These are phyloP conservation scores for Xiphias gladius DNA, from an alignment of 2,113 vertebrate species.

Conservation along the genomic window DNA sequence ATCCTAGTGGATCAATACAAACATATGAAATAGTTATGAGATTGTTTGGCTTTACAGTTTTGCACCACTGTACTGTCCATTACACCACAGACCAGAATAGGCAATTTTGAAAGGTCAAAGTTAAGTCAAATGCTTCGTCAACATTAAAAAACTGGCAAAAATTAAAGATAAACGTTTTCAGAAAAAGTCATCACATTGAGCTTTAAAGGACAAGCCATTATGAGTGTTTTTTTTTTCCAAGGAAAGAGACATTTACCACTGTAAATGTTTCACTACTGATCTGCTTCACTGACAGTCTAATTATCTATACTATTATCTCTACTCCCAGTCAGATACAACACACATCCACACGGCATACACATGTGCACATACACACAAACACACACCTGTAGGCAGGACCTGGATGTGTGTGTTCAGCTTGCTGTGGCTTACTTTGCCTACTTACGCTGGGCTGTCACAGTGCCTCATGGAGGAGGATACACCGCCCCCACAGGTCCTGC, in stretches of 20 bases:
- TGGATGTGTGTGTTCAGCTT: constrained; percentile 86
- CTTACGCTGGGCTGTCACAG: constrained; percentile 99
- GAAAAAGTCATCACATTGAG: neutral
- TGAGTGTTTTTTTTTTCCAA: neutral
- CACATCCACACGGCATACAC: constrained; percentile 26
- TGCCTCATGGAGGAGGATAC: constrained; percentile 98
- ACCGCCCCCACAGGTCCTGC: constrained; percentile 97
- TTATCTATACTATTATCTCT: constrained; percentile 26
- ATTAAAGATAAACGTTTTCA: neutral
- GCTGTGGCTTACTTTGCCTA: constrained; percentile 99
- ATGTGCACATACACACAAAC: constrained; percentile 51
- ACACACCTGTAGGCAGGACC: constrained; percentile 73
- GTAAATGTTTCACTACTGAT: constrained; percentile 13
- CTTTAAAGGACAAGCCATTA: neutral
- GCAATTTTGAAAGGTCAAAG: neutral
- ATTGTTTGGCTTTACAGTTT: too few relatives aligned
- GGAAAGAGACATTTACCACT: neutral
- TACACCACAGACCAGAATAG: neutral
- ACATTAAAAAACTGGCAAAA: neutral
- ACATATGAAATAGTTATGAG: too few relatives aligned
- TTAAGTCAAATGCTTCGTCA: neutral
- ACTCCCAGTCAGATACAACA: constrained; percentile 22
- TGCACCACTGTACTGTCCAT: neutral
- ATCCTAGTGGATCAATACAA: too few relatives aligned
- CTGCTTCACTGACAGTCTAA: neutral